Percentiles rank a stretch among this genome's conserved stretches.
Evolutionary conservation across 1,140 invertebrate genomes (phyloP).

Genomic region (Octopus sinensis): DNA sequence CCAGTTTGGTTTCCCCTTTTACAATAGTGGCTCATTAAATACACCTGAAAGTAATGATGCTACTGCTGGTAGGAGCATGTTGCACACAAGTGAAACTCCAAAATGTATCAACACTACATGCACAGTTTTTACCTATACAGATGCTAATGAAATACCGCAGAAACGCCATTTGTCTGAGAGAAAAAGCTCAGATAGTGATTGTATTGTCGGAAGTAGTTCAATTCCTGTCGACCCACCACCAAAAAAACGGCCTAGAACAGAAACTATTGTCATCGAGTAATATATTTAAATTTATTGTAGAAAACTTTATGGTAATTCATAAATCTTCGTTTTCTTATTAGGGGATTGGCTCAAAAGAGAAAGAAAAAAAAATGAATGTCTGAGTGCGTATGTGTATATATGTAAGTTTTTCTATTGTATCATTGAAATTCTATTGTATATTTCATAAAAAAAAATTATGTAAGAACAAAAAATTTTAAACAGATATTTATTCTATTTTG

Average conservation of each 20-base stretch:
- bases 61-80: too few relatives aligned
- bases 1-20: too few relatives aligned
- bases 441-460: not conserved
- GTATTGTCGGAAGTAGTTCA: not conserved
- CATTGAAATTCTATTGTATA: too few relatives aligned
- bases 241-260: constrained; percentile 5
- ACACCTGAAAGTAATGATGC: too few relatives aligned
- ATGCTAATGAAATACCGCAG: not conserved
- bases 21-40: too few relatives aligned
- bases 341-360: too few relatives aligned
- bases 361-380: too few relatives aligned
- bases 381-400: too few relatives aligned
- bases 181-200: not conserved
- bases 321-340: too few relatives aligned
- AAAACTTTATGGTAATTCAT: too few relatives aligned
- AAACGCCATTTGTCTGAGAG: not conserved
- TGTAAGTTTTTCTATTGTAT: too few relatives aligned
- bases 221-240: not conserved
- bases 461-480: not conserved
- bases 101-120: not conserved
- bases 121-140: not conserved
- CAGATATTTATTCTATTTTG: constrained; percentile 12
- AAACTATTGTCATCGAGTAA: constrained; percentile 5
- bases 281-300: not conserved
- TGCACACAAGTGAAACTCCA: not conserved